Evolutionary conservation across 2,113 vertebrate species (phyloP), one percentile per base, ranked within the genome.

Genomic region (Seriola dumerili): DNA sequence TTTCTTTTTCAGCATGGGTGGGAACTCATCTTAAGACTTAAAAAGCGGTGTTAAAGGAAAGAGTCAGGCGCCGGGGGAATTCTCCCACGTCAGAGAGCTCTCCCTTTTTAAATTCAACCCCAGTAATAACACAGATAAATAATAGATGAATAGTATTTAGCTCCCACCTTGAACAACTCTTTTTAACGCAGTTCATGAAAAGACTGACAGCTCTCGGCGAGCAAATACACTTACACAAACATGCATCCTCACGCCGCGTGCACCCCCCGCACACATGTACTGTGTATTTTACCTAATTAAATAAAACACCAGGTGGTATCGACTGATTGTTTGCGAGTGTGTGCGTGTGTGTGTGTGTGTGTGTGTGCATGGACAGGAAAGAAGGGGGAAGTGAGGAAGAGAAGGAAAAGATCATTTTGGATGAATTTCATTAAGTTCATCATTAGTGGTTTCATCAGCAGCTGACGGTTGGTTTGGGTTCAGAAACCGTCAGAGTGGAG

Each of bases 121-220:
- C 70, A 66, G 93, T 93, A 92, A 95, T 94, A 95, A 94, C 65
- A 52, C 86, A 88, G 91, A 95, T 94, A 91, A 95, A 95, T 94
- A 94, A 94, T 91, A 93, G 89, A 93, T 93, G 95, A 95, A 95
- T 91, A 94, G 90, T 93, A 91, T 94, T 96, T 95, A 94, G 93
- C 93, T 93, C 89, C 93, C 93, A 95, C 94, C 92, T 95, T 94
- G 88, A 94, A 92, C 88, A 91, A 86, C 81, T 90, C 84, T 91
- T 92, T 93, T 94, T 91, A 90, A 94, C 94, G 93, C 85, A 88
- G 84, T 90, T 91, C 88, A 92, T 91, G 91, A 92, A 93, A 29
- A 91, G 85, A 93, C 79, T 93, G 93, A 94, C 93, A 88, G 89
- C 81, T 85, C 89, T 85, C 38, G 78, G 83, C 70, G 76, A 89